phyloP scores from a whole-genome alignment of 2,888 invertebrate species.

The Anaspis maculata region DNA sequence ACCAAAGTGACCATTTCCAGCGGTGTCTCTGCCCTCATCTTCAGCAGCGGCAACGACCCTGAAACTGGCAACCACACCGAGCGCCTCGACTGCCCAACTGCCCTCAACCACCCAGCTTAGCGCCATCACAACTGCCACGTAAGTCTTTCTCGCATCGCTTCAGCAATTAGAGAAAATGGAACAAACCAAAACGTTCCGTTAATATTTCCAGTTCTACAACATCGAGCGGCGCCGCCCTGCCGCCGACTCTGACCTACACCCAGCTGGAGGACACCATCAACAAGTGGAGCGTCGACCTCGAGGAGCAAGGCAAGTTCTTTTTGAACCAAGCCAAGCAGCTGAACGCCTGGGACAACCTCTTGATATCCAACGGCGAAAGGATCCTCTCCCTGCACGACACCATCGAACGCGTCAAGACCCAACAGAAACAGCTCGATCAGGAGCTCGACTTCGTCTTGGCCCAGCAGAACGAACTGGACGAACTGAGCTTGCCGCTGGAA shows the following conservation, averaged over 20 bases:
- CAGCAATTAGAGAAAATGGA: conserved; percentile 20
- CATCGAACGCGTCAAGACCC: conserved; percentile 80
- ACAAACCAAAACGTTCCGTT: not conserved
- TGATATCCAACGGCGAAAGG: conserved; percentile 89
- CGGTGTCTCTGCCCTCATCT: too few relatives aligned
- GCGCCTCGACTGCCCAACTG: too few relatives aligned
- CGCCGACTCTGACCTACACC: conserved; percentile 70
- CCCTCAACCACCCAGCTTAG: too few relatives aligned
- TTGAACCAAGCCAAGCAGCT: conserved; percentile 91
- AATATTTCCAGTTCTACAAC: conserved; percentile 4
- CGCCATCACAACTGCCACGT: too few relatives aligned
- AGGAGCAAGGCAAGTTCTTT: conserved; percentile 88
- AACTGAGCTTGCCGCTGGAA: conserved; percentile 77
- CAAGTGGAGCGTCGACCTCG: conserved; percentile 88
- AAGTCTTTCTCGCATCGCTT: conserved; percentile 11
- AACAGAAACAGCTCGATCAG: conserved; percentile 83
- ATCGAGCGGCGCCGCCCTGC: too few relatives aligned
- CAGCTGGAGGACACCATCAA: conserved; percentile 88
- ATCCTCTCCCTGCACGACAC: conserved; percentile 79
- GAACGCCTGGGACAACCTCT: conserved; percentile 89
- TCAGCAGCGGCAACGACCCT: too few relatives aligned
- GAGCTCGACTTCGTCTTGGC: conserved; percentile 89
- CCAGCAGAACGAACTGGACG: conserved; percentile 88
- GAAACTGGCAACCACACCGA: too few relatives aligned
- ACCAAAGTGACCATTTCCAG: too few relatives aligned